These are phyloP conservation scores for Pandemis cinnamomeana DNA, from an alignment of 2,888 invertebrate genomes.

Conservation along the genomic window DNA sequence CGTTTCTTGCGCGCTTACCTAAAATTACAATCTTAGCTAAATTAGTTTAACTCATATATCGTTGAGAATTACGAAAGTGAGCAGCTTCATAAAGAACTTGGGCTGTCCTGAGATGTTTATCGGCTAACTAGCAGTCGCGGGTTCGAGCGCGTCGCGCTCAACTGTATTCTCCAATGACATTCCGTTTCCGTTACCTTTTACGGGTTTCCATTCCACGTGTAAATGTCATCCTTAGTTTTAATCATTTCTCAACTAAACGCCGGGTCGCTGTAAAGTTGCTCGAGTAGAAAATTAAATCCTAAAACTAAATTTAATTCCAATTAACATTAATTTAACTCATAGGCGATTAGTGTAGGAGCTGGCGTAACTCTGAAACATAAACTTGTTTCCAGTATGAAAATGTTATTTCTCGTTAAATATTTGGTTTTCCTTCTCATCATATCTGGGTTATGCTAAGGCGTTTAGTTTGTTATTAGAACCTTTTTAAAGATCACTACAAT, in stretches of 20 bases:
- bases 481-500: neutral
- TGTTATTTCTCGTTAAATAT: neutral
- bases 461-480: constrained; percentile 2
- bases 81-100: constrained; percentile 73
- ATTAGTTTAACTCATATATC: constrained; percentile 70
- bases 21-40: constrained; percentile 60
- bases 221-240: constrained; percentile 45
- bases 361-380: neutral
- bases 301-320: neutral
- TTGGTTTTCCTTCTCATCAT: neutral
- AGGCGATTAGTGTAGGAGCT: neutral
- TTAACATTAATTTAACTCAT: neutral
- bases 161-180: constrained; percentile 56
- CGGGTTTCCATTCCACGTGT: constrained; percentile 52
- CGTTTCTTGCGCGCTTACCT: constrained; percentile 50
- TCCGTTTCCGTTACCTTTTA: constrained; percentile 54
- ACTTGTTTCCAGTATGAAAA: neutral
- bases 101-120: constrained; percentile 65
- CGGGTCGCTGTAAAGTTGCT: constrained; percentile 23
- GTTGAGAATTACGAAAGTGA: constrained; percentile 63
- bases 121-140: constrained; percentile 71
- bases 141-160: constrained; percentile 60
- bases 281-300: constrained; percentile 29
- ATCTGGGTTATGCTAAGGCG: neutral
- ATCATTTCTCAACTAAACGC: constrained; percentile 29